phyloP scores from a whole-genome alignment of 2,888 invertebrate genomes.

The Dorcus hopei region DNA sequence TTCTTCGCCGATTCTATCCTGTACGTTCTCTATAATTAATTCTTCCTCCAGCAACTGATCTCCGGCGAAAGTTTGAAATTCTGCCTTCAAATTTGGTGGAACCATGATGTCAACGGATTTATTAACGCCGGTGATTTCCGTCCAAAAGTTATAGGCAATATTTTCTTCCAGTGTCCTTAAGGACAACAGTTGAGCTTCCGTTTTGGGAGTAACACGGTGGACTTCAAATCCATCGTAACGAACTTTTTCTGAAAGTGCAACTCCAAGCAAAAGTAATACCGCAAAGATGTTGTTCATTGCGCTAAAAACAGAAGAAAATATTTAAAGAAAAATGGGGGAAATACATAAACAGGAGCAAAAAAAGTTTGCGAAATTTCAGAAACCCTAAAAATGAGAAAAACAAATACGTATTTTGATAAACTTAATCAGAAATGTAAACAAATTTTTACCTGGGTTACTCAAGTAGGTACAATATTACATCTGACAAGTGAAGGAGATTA shows the following conservation, averaged over 20 bases:
- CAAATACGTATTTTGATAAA: no score
- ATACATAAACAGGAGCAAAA: no score
- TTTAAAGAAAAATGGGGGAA: neutral
- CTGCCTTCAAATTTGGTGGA: slow-evolving; percentile 50
- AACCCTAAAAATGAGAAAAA: no score
- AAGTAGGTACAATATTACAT: no score
- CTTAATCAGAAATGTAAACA: no score
- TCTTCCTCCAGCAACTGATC: slow-evolving; percentile 44
- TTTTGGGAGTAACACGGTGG: slow-evolving; percentile 33
- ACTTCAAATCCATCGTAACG: slow-evolving; percentile 37
- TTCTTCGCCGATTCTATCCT: slow-evolving; percentile 50
- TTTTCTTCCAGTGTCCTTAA: slow-evolving; percentile 46
- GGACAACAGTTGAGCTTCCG: slow-evolving; percentile 41
- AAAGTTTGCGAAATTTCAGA: no score
- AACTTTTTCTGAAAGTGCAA: slow-evolving; percentile 9
- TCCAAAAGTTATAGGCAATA: slow-evolving; percentile 49
- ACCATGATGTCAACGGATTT: slow-evolving; percentile 59
- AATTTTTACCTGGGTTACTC: no score
- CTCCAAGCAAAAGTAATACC: neutral
- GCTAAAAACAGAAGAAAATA: neutral
- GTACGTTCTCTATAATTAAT: slow-evolving; percentile 58
- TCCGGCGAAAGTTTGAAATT: slow-evolving; percentile 50
- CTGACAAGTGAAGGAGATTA: no score
- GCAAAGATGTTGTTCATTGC: slow-evolving; percentile 8
- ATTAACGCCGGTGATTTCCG: slow-evolving; percentile 40